Percentiles rank a stretch among this genome's conserved stretches.
Evolutionary conservation across 2,797 vertebrate species (phyloP).

Genomic region (Adelosebastes latens): DNA sequence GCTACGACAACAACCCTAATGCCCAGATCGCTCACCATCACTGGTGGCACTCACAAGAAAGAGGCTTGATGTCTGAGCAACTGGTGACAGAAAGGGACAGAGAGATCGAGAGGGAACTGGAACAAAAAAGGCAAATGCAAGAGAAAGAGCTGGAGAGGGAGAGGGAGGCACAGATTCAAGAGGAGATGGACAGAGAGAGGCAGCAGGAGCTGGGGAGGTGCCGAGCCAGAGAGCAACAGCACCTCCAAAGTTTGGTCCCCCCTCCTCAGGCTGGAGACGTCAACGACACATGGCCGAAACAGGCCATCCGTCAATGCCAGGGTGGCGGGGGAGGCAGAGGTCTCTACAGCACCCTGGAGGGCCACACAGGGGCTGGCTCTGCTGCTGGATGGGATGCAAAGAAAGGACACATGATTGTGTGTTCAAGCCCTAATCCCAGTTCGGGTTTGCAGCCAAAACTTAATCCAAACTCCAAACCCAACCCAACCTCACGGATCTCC

Average conservation of each 20-base stretch:
- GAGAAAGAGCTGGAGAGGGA: slow-evolving; percentile 63
- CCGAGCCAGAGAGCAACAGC: slow-evolving; percentile 58
- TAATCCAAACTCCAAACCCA: slow-evolving; percentile 52
- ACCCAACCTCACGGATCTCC: slow-evolving; percentile 61
- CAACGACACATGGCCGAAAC: slow-evolving; percentile 87
- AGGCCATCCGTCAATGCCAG: slow-evolving; percentile 71
- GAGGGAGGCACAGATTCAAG: slow-evolving; percentile 59
- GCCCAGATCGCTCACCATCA: slow-evolving; percentile 62
- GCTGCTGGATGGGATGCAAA: slow-evolving; percentile 44
- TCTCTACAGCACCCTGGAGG: slow-evolving; percentile 83
- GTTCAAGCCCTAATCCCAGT: slow-evolving; percentile 46
- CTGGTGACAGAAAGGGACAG: slow-evolving; percentile 60
- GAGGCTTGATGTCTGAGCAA: slow-evolving; percentile 58
- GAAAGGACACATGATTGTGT: slow-evolving; percentile 38
- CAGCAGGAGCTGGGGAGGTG: slow-evolving; percentile 55
- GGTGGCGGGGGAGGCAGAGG: slow-evolving; percentile 63
- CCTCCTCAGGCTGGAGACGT: slow-evolving; percentile 75
- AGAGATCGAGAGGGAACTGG: slow-evolving; percentile 58
- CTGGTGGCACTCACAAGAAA: slow-evolving; percentile 71
- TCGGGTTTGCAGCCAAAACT: slow-evolving; percentile 43
- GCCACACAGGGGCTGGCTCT: slow-evolving; percentile 53
- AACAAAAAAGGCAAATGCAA: slow-evolving; percentile 58
- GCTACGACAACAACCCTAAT: slow-evolving; percentile 59
- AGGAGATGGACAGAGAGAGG: slow-evolving; percentile 59
- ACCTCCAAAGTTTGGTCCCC: slow-evolving; percentile 69